Evolutionary conservation across 2,888 invertebrate species (phyloP).

Genomic region (Drosophila antonietae): DNA sequence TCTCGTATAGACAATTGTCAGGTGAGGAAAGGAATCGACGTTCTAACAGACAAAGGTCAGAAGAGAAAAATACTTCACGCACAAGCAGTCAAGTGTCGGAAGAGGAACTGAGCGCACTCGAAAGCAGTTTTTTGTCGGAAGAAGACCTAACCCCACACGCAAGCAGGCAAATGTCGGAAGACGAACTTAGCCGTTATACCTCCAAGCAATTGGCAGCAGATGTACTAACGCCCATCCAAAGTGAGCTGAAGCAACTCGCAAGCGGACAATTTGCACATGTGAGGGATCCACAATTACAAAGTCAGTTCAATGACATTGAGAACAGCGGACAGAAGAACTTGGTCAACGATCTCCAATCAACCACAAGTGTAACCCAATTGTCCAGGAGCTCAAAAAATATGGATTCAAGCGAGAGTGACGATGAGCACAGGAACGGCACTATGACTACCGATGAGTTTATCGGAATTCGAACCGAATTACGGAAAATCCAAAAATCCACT

Average conservation of each 20-base stretch:
- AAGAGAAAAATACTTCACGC: background rate
- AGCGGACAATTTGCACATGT: background rate
- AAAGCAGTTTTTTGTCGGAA: background rate
- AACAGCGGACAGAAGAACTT: background rate
- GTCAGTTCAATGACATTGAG: background rate
- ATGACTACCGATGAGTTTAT: conserved; percentile 4
- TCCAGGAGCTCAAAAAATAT: background rate
- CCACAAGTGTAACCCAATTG: background rate
- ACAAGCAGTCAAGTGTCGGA: background rate
- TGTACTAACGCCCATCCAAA: background rate
- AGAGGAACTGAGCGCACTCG: background rate
- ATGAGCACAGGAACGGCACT: too few species aligned
- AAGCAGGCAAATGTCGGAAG: background rate
- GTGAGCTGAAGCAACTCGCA: background rate
- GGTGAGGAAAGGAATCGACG: background rate
- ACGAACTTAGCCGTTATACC: background rate
- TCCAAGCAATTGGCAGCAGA: background rate
- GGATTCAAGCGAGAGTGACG: too few species aligned
- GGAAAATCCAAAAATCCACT: conserved; percentile 8
- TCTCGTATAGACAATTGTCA: background rate
- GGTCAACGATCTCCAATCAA: background rate
- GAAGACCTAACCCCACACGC: background rate
- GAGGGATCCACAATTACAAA: background rate
- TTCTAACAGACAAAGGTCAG: fast-evolving
- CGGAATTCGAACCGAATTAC: conserved; percentile 15